These are phyloP conservation scores for Stegostoma tigrinum DNA, from an alignment of 2,113 vertebrate genomes.

Conservation along the genomic window DNA sequence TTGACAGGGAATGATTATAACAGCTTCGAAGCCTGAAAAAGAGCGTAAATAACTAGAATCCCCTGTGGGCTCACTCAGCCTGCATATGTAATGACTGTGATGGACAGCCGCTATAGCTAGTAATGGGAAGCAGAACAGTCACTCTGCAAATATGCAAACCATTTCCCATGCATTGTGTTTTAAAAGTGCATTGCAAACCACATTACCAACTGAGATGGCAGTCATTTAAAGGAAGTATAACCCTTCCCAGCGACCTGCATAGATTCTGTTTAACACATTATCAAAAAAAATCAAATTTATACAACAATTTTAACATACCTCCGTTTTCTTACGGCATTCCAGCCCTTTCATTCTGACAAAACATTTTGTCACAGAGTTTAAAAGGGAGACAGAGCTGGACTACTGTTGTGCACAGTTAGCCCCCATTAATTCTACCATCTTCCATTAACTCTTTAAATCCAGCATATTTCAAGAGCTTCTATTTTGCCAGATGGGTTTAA, in stretches of 20 bases:
- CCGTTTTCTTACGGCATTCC: constrained; percentile 24
- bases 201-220: constrained; percentile 35
- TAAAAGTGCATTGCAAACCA: constrained; percentile 44
- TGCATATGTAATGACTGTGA: constrained; percentile 73
- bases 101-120: constrained; percentile 67
- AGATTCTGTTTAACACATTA: constrained; percentile 38
- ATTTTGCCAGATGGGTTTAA: neutral
- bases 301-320: constrained; percentile 37
- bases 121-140: constrained; percentile 48
- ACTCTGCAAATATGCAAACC: constrained; percentile 62
- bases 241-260: constrained; percentile 34
- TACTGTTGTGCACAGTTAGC: neutral
- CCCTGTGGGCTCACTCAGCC: constrained; percentile 69
- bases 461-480: neutral
- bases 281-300: constrained; percentile 37
- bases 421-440: neutral
- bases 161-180: constrained; percentile 58
- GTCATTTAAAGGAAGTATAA: constrained; percentile 37
- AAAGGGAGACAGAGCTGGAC: constrained; percentile 10
- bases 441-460: neutral
- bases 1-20: constrained; percentile 83
- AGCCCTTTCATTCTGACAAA: constrained; percentile 34
- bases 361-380: constrained; percentile 34
- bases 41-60: constrained; percentile 79
- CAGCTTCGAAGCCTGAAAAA: constrained; percentile 75